Evolutionary conservation across 2,888 invertebrate genomes (phyloP), one percentile per base, ranked within the genome.

Genomic region (Andrena bucephala): DNA sequence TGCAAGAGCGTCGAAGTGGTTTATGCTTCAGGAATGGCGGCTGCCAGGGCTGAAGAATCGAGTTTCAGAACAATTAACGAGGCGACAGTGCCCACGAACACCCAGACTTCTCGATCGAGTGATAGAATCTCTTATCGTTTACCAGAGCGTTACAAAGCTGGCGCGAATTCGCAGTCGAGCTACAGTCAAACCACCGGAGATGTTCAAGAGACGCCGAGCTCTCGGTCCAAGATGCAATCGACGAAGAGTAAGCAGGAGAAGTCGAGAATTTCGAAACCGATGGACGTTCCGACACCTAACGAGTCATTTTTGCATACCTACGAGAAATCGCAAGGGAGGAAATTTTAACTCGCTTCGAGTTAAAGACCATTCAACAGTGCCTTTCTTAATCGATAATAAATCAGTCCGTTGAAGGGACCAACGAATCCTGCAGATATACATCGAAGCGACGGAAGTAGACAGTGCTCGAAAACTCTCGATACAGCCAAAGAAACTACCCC

Each of bases 231-330:
- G 5, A 59, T 60, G 8, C 31, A 29, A 8, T 29, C 59, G 13
- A 29, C 0, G 31, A 24, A 4, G 20, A 33, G 6, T 1, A 60
- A 20, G 20, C 29, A 31, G 5, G 72, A 48, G 8, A 62, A 36
- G 10, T 70, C 29, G 1, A 33, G 36, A 0, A 7, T 31, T 10
- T 8, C n/a, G 5, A 79, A 74, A 48, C 13, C 72, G 7, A 7
- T 52, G 20, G 77, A 63, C 0, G 8, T 7, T 63, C 36, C 71
- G 33, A n/a, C 33, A 8, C 83, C 83, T 6, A 85, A 85, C 54
- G 2, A 24, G 5, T 85, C 85, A 6, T 85, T 85, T 52, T 62
- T 85, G 42, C 69, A 85, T 54, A 20, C 54, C n/a, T 72, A 75
- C 20, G n/a, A 52, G 8, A 83, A 36, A 50, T 57, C 33, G 20